phyloP scores from a whole-genome alignment of 23 tunicate genomes.

The Trididemnum miniatum region DNA sequence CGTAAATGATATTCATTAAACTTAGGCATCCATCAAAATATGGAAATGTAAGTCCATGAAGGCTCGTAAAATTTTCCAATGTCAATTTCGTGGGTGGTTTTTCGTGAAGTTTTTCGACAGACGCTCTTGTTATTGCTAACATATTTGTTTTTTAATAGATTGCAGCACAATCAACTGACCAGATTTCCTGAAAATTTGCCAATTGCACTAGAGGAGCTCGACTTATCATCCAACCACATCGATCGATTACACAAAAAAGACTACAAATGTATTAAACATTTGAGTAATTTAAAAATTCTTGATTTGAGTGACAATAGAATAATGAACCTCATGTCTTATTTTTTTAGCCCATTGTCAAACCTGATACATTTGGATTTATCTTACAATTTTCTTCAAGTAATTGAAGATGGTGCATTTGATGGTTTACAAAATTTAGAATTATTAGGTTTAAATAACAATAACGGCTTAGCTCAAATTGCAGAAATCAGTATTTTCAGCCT shows the following conservation, averaged over 20 bases:
- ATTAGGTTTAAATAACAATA: conserved; percentile 39
- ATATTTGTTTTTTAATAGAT: no score
- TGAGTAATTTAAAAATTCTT: conserved; percentile 34
- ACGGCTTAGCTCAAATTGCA: conserved; percentile 4
- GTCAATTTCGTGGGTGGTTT: no score
- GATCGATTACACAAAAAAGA: background rate
- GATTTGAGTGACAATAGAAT: conserved; percentile 50
- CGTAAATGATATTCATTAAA: no score
- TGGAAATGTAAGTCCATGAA: no score
- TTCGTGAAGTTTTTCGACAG: no score
- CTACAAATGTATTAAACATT: background rate
- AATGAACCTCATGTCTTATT: background rate
- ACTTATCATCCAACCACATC: conserved; percentile 36
- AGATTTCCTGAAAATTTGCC: conserved; percentile 44
- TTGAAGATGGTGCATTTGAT: conserved; percentile 23
- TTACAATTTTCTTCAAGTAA: conserved; percentile 15
- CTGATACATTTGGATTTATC: conserved; percentile 51
- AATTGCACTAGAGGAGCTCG: conserved; percentile 4
- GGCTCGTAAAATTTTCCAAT: no score
- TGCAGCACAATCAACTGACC: conserved; percentile 31
- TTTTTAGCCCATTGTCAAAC: conserved; percentile 11
- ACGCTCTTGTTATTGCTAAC: no score
- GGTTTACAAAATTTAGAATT: conserved; percentile 26
- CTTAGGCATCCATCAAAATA: no score
- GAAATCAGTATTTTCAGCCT: background rate